phyloP scores from a whole-genome alignment of 2,888 invertebrate genomes.

The Caenorhabditis drosophilae region DNA sequence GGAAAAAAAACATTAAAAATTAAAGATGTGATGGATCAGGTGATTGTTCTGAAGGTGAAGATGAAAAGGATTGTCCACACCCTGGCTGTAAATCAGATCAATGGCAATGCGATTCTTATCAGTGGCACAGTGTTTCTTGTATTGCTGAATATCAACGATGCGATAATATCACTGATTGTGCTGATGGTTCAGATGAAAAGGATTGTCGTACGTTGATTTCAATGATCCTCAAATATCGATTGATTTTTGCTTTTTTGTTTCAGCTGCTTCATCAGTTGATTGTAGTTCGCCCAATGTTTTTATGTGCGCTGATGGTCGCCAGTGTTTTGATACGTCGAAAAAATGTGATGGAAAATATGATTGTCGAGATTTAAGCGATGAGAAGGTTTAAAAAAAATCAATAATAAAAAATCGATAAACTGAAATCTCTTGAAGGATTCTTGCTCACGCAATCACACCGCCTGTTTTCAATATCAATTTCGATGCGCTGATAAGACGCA shows the following conservation, averaged over 20 bases:
- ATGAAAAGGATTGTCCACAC: constrained; percentile 74
- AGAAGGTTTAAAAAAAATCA: constrained; percentile 71
- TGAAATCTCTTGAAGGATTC: constrained; percentile 75
- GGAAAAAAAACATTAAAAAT: too few species aligned
- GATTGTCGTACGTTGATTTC: constrained; percentile 84
- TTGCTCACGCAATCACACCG: constrained; percentile 74
- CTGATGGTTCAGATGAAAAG: constrained; percentile 91
- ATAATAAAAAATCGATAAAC: background rate
- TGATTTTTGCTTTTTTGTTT: constrained; percentile 5
- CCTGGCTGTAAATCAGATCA: constrained; percentile 88
- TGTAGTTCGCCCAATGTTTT: constrained; percentile 73
- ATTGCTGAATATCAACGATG: constrained; percentile 90
- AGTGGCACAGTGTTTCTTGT: constrained; percentile 91
- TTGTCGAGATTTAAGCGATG: constrained; percentile 79
- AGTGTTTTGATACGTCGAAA: constrained; percentile 86
- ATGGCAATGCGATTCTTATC: constrained; percentile 88
- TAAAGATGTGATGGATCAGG: constrained; percentile 67
- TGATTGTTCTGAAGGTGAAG: constrained; percentile 77
- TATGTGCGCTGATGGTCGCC: constrained; percentile 79
- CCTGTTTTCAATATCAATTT: constrained; percentile 77
- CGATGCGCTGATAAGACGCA: constrained; percentile 85
- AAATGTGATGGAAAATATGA: constrained; percentile 89
- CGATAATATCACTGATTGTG: constrained; percentile 92
- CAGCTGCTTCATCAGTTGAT: constrained; percentile 50
- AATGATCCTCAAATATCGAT: too few species aligned